phyloP scores from a whole-genome alignment of 2,797 vertebrate species.

The Chromobotia macracanthus region DNA sequence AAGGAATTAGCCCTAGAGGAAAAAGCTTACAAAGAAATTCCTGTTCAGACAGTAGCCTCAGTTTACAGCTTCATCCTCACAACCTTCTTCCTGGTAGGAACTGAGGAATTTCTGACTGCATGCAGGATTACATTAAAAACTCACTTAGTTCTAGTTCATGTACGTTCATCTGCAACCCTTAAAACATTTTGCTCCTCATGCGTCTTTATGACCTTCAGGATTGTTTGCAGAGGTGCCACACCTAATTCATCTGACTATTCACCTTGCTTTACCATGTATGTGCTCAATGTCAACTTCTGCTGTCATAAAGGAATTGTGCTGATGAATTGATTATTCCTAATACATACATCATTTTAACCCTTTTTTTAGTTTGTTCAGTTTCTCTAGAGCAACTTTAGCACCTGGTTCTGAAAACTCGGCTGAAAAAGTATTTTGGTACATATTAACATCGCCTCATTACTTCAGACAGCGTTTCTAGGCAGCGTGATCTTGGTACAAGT shows the following conservation, averaged over 20 bases:
- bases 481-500: too few species aligned
- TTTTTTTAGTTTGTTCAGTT: too few species aligned
- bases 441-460: too few species aligned
- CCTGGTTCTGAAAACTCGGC: too few species aligned
- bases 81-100: not conserved
- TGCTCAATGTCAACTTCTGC: not conserved
- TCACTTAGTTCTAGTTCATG: not conserved
- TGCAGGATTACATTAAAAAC: not conserved
- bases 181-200: not conserved
- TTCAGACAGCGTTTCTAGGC: too few species aligned
- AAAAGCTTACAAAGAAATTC: not conserved
- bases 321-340: not conserved
- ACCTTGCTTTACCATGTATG: not conserved
- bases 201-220: not conserved
- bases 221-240: slow-evolving; percentile 12
- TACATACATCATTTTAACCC: not conserved
- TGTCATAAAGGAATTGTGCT: slow-evolving; percentile 18
- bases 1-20: not conserved
- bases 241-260: not conserved
- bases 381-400: too few species aligned
- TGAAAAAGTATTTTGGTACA: too few species aligned
- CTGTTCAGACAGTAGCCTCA: not conserved
- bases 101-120: not conserved
- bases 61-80: not conserved
- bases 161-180: not conserved